phyloP scores from a whole-genome alignment of 2,888 invertebrate species.

The Acrocyrtus sp. region DNA sequence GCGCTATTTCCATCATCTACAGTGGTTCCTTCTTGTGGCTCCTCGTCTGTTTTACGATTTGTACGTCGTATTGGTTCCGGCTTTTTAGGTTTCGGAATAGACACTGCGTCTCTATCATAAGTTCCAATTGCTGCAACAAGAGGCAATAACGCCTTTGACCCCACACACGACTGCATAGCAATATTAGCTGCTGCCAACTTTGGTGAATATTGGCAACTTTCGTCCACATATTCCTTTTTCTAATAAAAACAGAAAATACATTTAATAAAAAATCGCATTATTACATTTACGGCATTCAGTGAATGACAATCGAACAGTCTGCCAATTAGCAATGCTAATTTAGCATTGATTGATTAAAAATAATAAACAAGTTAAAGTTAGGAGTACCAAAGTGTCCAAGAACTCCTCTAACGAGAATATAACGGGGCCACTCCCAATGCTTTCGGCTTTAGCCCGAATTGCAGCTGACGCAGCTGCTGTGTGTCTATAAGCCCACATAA shows the following conservation, averaged over 20 bases:
- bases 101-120: constrained; percentile 24
- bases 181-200: constrained; percentile 20
- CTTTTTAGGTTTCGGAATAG: constrained; percentile 27
- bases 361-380: not conserved
- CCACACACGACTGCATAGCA: constrained; percentile 7
- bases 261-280: constrained; percentile 1
- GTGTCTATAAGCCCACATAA: constrained; percentile 22
- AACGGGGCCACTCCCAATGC: constrained; percentile 16
- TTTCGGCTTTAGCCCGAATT: constrained; percentile 15
- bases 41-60: constrained; percentile 3
- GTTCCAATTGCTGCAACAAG: constrained; percentile 27
- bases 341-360: not conserved
- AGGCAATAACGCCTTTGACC: constrained; percentile 8
- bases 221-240: constrained; percentile 27
- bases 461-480: constrained; percentile 15
- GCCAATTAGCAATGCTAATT: too few species aligned
- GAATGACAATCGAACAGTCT: too few species aligned
- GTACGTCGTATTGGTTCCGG: not conserved
- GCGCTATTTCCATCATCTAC: not conserved
- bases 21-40: constrained; percentile 7
- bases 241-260: constrained; percentile 3
- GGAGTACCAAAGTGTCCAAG: constrained; percentile 14
- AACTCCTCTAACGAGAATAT: constrained; percentile 17
- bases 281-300: too few species aligned
- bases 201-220: constrained; percentile 8